Evolutionary conservation across 2,888 invertebrate genomes (phyloP), one percentile per base, ranked within the genome.

Genomic region (Drosophila mulleri): DNA sequence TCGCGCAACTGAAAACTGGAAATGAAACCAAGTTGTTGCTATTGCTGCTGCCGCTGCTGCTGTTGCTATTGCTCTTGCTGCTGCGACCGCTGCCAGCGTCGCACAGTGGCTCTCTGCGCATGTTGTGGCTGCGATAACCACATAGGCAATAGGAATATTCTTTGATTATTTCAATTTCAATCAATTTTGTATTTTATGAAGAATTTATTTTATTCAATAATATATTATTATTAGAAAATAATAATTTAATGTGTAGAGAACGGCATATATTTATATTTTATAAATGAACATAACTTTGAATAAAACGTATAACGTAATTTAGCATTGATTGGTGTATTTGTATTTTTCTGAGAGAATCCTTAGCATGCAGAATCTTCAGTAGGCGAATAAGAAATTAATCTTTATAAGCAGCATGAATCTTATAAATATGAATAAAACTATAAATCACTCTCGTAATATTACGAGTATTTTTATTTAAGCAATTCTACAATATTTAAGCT

Each of bases 1-100:
- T 83, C 91, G 89, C 86, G 87, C 88, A 91, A 91, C 79, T 74
- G 82, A 85, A 87, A 83, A 78, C 82, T 81, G 82, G 74, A 69
- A 84, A 79, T 78, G 80, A 78, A 82, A 82, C 83, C 78, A 73
- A 82, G 76, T 79, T 78, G 74, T 75, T 72, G 71, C 69, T 72
- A 42, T 16, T 42, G 56, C 56, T 18, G 32, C 16, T 45, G 23
- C 14, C 14, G 44, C 20, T 52, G 39, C n/a, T n/a, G n/a, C 67
- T 71, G 42, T 56, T 56, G 54, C 54, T 41, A 18, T 52, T 35
- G 52, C 35, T 23, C 72, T 58, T 61, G 62, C 47, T 72, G 42
- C 61, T 69, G 61, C 72, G 56, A 37, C 5, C 61, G 74, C 66
- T 65, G 79, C 37, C 53, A 37, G 52, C 76, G 81, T 42, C 52